Conservation (phyloP, 2,888 invertebrate species). For the Apamea monoglypha region DNA sequence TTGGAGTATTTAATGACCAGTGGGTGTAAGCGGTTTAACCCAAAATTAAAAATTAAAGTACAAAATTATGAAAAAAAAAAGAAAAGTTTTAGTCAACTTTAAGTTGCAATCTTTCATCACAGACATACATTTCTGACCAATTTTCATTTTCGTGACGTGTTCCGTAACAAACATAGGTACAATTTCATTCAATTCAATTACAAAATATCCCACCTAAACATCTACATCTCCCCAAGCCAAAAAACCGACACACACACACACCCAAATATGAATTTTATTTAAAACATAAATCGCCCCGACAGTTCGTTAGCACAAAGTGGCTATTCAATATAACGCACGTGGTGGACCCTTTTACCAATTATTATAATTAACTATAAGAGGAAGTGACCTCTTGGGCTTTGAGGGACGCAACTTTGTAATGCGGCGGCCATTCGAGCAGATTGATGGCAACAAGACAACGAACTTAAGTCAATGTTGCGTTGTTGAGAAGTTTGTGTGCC, state of each 20-base stretch:
- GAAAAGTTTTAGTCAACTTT: too few species aligned
- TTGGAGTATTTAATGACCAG: not conserved
- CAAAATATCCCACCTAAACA: not conserved
- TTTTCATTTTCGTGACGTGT: too few species aligned
- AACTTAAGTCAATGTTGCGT: constrained; percentile 83
- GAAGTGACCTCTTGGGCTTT: constrained; percentile 88
- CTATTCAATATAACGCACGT: constrained; percentile 75
- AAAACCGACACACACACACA: constrained; percentile 5
- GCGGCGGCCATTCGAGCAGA: constrained; percentile 85
- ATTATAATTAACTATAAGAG: constrained; percentile 89
- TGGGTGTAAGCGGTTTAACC: not conserved
- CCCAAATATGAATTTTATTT: constrained; percentile 48
- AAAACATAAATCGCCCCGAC: constrained; percentile 59
- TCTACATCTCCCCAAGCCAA: constrained; percentile 4
- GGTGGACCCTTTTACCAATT: constrained; percentile 84
- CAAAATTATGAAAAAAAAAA: not conserved
- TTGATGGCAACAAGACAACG: constrained; percentile 88
- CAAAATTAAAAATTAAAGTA: not conserved
- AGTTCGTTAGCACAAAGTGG: constrained; percentile 73
- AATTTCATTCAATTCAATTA: not conserved
- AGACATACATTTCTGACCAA: not conserved
- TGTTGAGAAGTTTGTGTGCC: constrained; percentile 78
- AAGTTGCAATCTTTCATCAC: too few species aligned
- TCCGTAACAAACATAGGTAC: not conserved
- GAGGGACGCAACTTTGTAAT: constrained; percentile 83